Percentiles rank a stretch among this genome's conserved stretches.
Conservation (phyloP, 2,888 invertebrate species). For the Meandrusa payeni region DNA sequence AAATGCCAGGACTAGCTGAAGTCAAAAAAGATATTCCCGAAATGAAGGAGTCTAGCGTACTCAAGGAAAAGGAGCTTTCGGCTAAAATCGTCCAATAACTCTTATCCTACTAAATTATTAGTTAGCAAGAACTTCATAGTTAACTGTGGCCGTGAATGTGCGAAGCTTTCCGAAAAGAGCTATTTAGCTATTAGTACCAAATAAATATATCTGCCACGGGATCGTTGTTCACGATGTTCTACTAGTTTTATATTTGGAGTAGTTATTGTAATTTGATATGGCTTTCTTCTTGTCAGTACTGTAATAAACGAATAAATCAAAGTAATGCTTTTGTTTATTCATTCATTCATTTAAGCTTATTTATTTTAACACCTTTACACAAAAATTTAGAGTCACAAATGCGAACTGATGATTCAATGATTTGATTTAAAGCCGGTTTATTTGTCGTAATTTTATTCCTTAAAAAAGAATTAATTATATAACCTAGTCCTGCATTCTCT, state of each 20-base stretch:
- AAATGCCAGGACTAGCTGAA: conserved; percentile 27
- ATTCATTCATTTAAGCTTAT: too few relatives aligned
- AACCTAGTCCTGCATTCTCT: too few relatives aligned
- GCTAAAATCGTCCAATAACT: conserved; percentile 11
- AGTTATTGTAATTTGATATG: conserved; percentile 54
- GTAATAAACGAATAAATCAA: too few relatives aligned
- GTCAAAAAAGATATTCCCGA: conserved; percentile 28
- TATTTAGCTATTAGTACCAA: conserved; percentile 75
- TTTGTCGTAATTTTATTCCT: not conserved
- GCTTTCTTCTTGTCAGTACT: not conserved
- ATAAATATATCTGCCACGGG: conserved; percentile 39
- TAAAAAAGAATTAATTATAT: too few relatives aligned
- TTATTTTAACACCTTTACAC: too few relatives aligned
- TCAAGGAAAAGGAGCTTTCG: conserved; percentile 17
- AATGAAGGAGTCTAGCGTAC: conserved; percentile 25
- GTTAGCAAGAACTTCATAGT: conserved; percentile 8
- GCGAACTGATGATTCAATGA: too few relatives aligned
- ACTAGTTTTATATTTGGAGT: conserved; percentile 46
- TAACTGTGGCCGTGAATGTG: conserved; percentile 17
- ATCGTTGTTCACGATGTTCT: conserved; percentile 19
- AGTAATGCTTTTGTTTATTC: too few relatives aligned
- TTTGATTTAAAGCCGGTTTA: too few relatives aligned
- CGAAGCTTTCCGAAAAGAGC: conserved; percentile 32
- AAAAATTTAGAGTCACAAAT: too few relatives aligned
- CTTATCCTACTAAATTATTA: not conserved